Percentiles rank a stretch among this genome's conserved stretches.
phyloP scores from a whole-genome alignment of 2,888 invertebrate genomes.

The Gastracanthus pulcherrimus region DNA sequence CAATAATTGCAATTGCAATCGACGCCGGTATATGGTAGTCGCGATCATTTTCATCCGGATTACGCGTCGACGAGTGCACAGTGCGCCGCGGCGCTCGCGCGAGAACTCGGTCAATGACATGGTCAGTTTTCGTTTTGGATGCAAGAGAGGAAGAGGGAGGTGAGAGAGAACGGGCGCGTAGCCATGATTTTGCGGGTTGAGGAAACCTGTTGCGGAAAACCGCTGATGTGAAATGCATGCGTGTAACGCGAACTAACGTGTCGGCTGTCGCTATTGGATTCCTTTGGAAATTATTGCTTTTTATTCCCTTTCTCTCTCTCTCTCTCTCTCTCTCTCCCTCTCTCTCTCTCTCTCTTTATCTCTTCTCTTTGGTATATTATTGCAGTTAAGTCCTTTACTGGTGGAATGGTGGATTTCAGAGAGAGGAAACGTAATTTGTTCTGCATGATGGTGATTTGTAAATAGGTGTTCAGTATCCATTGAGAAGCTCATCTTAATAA shows the following conservation, averaged over 20 bases:
- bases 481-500: too few species aligned
- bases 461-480: too few species aligned
- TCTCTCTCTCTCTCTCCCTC: not conserved
- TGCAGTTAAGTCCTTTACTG: too few species aligned
- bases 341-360: too few species aligned
- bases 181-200: not conserved
- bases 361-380: too few species aligned
- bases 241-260: not conserved
- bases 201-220: conserved; percentile 26
- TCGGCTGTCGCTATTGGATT: conserved; percentile 12
- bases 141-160: not conserved
- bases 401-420: too few species aligned
- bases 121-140: not conserved
- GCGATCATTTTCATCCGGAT: conserved; percentile 34
- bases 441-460: too few species aligned
- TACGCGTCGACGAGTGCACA: not conserved
- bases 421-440: too few species aligned
- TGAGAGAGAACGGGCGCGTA: not conserved
- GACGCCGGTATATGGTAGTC: too few species aligned
- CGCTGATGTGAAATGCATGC: not conserved
- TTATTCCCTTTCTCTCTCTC: not conserved
- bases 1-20: too few species aligned
- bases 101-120: not conserved
- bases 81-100: too few species aligned
- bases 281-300: not conserved